Conservation (phyloP, 1,140 invertebrate species). For the Papilio helenus region DNA sequence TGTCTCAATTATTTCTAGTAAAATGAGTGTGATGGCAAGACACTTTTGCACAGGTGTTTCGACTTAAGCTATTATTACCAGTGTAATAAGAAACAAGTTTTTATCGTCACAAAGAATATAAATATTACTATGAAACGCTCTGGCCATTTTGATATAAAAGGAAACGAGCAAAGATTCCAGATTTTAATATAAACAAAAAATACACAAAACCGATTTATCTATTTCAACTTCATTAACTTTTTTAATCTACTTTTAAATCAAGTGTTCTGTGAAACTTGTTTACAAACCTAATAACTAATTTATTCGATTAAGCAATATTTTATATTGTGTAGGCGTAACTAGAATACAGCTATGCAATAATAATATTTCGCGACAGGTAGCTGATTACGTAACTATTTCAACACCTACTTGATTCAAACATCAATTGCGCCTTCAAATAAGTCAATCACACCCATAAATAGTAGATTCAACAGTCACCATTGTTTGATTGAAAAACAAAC, state of each 20-base stretch:
- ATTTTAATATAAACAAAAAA: too few relatives aligned
- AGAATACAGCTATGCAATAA: constrained; percentile 9
- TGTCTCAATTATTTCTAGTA: background rate
- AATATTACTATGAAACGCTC: background rate
- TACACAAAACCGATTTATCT: too few relatives aligned
- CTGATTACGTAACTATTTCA: constrained; percentile 13
- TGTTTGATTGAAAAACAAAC: background rate
- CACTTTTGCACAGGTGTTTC: too few relatives aligned
- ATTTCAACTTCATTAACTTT: too few relatives aligned
- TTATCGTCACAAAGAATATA: background rate
- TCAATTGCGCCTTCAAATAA: constrained; percentile 17
- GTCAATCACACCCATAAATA: background rate
- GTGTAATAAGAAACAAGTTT: background rate
- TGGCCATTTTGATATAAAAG: background rate
- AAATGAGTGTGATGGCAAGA: too few relatives aligned
- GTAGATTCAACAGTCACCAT: background rate
- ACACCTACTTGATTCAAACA: constrained; percentile 8
- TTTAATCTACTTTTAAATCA: background rate
- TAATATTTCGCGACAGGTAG: background rate
- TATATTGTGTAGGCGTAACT: constrained; percentile 1
- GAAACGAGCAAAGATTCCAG: background rate
- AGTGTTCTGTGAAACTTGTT: background rate
- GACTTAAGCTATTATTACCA: background rate
- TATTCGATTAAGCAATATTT: background rate
- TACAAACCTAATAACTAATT: background rate